Conservation (phyloP, 2,888 invertebrate genomes). For the Lasioglossum figueresi region DNA sequence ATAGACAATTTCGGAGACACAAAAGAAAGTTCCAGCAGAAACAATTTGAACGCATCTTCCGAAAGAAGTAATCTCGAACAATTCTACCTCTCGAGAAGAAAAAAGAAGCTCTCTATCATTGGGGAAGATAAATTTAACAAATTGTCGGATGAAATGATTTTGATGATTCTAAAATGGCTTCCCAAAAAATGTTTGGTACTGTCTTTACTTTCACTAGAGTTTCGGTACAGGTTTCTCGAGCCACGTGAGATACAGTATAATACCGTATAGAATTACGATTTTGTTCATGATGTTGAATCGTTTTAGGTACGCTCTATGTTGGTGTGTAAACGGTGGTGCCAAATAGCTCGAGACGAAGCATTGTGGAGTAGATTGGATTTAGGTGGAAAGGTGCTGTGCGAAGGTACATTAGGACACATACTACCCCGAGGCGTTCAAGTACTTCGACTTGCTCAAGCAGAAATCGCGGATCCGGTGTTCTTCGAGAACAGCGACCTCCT, state of each 20-base stretch:
- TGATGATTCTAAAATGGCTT: slow-evolving; percentile 92
- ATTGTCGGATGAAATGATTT: slow-evolving; percentile 94
- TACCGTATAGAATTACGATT: background rate
- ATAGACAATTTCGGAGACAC: slow-evolving; percentile 73
- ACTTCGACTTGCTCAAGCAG: slow-evolving; percentile 91
- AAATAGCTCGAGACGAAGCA: slow-evolving; percentile 92
- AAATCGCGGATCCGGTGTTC: slow-evolving; percentile 88
- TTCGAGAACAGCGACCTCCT: slow-evolving; percentile 78
- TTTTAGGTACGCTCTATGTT: slow-evolving; percentile 84
- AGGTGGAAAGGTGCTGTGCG: slow-evolving; percentile 88
- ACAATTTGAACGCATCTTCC: slow-evolving; percentile 73
- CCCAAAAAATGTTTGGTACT: slow-evolving; percentile 91
- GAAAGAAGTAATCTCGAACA: slow-evolving; percentile 78
- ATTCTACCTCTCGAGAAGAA: slow-evolving; percentile 78
- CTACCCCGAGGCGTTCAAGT: slow-evolving; percentile 91
- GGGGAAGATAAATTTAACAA: slow-evolving; percentile 88
- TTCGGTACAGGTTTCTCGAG: no score
- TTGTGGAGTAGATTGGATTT: slow-evolving; percentile 94
- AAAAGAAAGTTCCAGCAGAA: slow-evolving; percentile 74
- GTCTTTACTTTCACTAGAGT: background rate
- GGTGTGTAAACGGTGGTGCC: slow-evolving; percentile 89
- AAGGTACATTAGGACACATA: slow-evolving; percentile 90
- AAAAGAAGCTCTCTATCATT: slow-evolving; percentile 81
- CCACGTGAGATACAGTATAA: background rate
- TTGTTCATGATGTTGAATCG: background rate